A percentile compares a stretch with the other conserved stretches of the same genome.
phyloP scores from a whole-genome alignment of 2,888 invertebrate genomes.

The Chrysotoxum bicinctum region DNA sequence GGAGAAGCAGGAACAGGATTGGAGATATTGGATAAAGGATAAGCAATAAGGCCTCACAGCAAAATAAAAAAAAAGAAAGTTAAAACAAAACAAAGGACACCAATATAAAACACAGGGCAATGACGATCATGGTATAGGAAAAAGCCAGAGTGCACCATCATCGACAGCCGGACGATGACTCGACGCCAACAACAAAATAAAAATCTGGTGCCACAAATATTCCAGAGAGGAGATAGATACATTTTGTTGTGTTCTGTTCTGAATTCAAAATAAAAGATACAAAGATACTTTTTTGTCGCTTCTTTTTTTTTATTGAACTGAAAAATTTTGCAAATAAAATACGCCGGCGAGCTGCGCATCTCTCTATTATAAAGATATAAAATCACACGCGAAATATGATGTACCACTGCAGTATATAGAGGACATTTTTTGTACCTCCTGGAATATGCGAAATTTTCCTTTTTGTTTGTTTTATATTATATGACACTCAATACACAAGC shows the following conservation, averaged over 20 bases:
- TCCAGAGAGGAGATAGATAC: slow-evolving; percentile 59
- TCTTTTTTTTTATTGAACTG: slow-evolving; percentile 72
- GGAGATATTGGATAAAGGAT: slow-evolving; percentile 62
- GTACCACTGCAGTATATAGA: slow-evolving; percentile 55
- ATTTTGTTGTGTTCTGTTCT: slow-evolving; percentile 39
- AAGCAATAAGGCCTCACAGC: slow-evolving; percentile 53
- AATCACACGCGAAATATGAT: slow-evolving; percentile 73
- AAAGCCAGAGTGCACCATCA: slow-evolving; percentile 17
- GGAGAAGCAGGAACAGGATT: slow-evolving; percentile 33
- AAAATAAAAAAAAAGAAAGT: slow-evolving; percentile 29
- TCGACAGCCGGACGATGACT: slow-evolving; percentile 46
- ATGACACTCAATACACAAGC: slow-evolving; percentile 64
- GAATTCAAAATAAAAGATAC: slow-evolving; percentile 43
- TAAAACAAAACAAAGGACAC: slow-evolving; percentile 16
- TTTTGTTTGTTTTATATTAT: slow-evolving; percentile 65
- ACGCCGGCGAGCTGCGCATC: slow-evolving; percentile 76
- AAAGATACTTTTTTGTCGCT: not conserved
- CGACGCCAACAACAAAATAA: slow-evolving; percentile 37
- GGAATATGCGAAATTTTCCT: not conserved
- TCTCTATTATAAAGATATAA: slow-evolving; percentile 80
- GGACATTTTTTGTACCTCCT: slow-evolving; percentile 25
- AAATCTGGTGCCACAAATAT: slow-evolving; percentile 70
- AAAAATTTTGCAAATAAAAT: slow-evolving; percentile 77
- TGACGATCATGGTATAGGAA: slow-evolving; percentile 41
- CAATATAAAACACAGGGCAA: slow-evolving; percentile 32